These are phyloP conservation scores for Papio anubis DNA, from an alignment of 2,113 vertebrate genomes.

Conservation along the genomic window DNA sequence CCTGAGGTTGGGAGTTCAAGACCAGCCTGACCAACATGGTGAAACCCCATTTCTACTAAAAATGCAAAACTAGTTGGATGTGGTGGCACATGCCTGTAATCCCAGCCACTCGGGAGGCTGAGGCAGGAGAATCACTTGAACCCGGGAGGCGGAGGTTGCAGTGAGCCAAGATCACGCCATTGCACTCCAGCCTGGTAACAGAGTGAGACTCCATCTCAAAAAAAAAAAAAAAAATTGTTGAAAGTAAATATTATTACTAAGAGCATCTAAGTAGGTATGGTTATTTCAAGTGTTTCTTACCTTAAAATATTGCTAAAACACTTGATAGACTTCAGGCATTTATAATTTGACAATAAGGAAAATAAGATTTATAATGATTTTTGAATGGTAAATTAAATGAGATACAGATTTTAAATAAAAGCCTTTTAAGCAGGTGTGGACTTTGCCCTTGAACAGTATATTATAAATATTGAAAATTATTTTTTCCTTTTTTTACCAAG, in stretches of 20 bases:
- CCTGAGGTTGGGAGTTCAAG: no score
- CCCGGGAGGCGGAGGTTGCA: no score
- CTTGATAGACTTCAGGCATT: not conserved
- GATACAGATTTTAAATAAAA: conserved; percentile 1
- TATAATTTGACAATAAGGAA: not conserved
- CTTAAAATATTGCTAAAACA: not conserved
- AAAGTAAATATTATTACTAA: conserved; percentile 40
- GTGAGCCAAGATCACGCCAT: no score
- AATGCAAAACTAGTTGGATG: no score
- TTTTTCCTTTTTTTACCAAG: not conserved
- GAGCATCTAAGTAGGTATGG: not conserved
- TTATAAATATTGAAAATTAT: conserved; percentile 7
- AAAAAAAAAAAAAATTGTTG: not conserved
- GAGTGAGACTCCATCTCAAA: no score
- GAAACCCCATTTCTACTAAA: no score
- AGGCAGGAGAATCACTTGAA: no score
- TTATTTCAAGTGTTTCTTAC: conserved; percentile 32
- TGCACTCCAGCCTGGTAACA: no score
- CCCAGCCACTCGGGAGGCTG: no score
- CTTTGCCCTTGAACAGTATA: not conserved
- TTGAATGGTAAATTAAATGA: not conserved
- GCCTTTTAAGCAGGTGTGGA: not conserved
- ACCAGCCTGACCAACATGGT: no score
- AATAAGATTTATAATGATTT: not conserved
- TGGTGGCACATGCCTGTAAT: no score